phyloP scores from a whole-genome alignment of 2,113 vertebrate species.

The Otolemur garnettii region DNA sequence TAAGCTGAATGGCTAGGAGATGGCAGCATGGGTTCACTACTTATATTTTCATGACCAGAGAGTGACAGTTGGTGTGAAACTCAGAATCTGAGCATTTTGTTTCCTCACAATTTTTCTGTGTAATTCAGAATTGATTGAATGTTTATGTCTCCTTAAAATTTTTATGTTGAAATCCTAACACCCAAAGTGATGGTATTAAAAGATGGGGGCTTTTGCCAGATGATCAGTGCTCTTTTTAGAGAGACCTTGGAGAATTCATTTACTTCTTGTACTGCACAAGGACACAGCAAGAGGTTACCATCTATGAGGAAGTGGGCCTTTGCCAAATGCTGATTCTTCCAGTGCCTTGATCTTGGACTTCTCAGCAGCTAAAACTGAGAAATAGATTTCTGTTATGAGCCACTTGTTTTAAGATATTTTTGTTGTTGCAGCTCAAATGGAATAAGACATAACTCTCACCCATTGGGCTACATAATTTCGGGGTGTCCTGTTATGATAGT shows the following conservation, averaged over 20 bases:
- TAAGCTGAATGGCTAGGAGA: neutral
- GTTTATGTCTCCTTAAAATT: neutral
- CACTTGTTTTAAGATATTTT: neutral
- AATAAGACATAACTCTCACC: neutral
- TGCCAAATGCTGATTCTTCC: neutral
- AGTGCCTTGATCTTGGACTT: neutral
- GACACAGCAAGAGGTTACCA: neutral
- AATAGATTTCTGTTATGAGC: neutral
- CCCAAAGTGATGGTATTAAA: neutral
- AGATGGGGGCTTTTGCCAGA: neutral
- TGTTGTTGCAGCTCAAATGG: neutral
- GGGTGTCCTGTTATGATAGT: neutral
- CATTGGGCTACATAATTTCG: neutral
- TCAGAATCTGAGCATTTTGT: neutral
- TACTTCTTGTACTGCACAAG: neutral
- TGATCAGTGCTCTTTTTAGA: neutral
- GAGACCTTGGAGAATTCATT: neutral
- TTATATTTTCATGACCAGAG: neutral
- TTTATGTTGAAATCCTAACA: neutral
- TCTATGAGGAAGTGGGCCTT: neutral
- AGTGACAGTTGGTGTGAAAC: neutral
- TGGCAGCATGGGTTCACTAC: neutral
- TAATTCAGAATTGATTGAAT: neutral
- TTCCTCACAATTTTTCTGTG: neutral
- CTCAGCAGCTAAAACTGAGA: neutral